Conservation (phyloP, 2,888 invertebrate species). For the Scaptomyza polygonia region DNA sequence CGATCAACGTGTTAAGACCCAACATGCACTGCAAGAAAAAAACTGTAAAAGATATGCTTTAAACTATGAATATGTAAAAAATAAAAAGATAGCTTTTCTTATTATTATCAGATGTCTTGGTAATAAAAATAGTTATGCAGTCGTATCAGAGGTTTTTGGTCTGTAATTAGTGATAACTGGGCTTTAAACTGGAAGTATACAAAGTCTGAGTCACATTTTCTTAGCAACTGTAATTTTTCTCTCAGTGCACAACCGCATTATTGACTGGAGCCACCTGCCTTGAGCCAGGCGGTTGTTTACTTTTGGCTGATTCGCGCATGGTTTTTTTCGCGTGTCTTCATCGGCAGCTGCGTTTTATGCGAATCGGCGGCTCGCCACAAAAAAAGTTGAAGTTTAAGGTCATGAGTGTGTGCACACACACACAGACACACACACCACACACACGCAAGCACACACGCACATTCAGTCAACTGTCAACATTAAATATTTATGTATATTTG, state of each 20-base stretch:
- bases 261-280: slow-evolving; percentile 40
- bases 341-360: slow-evolving; percentile 52
- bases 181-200: too few relatives aligned
- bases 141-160: too few relatives aligned
- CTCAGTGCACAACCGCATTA: slow-evolving; percentile 35
- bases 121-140: too few relatives aligned
- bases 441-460: slow-evolving; percentile 30
- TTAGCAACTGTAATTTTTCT: slow-evolving; percentile 16
- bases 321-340: slow-evolving; percentile 59
- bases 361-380: slow-evolving; percentile 47
- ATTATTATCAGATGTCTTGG: too few relatives aligned
- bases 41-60: too few relatives aligned
- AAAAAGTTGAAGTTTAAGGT: slow-evolving; percentile 78
- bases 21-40: slow-evolving; percentile 38
- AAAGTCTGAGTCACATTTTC: neutral
- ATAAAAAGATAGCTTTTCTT: too few relatives aligned
- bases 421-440: slow-evolving; percentile 19
- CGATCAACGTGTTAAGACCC: slow-evolving; percentile 68
- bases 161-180: too few relatives aligned
- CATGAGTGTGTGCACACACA: slow-evolving; percentile 53
- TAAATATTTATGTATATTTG: slow-evolving; percentile 46
- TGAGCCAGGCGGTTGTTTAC: slow-evolving; percentile 61
- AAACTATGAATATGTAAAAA: too few relatives aligned
- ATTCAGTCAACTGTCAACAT: slow-evolving; percentile 64
- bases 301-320: slow-evolving; percentile 50